A percentile compares a stretch with the other conserved stretches of the same genome.
phyloP scores from a whole-genome alignment of 2,113 vertebrate species.

The Mormyrus iriodes region DNA sequence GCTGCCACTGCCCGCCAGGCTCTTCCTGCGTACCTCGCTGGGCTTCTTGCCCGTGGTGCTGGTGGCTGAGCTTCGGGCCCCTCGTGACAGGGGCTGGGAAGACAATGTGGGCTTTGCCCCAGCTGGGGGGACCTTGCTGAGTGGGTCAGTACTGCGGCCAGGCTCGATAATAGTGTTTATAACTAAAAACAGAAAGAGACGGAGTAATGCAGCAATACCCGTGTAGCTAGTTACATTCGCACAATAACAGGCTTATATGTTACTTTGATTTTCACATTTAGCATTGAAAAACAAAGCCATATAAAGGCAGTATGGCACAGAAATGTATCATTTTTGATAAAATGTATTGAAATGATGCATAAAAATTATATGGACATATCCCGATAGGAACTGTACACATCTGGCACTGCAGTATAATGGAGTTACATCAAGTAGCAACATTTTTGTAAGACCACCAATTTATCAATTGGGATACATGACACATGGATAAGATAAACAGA shows the following conservation, averaged over 20 bases:
- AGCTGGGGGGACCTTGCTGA: neutral
- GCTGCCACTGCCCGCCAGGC: neutral
- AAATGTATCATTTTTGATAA: neutral
- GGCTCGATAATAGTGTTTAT: slow-evolving; percentile 2
- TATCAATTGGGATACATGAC: neutral
- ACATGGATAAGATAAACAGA: neutral
- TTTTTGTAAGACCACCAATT: neutral
- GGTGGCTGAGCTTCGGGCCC: neutral
- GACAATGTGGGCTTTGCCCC: neutral
- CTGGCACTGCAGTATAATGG: neutral
- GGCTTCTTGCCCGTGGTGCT: neutral
- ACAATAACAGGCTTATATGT: neutral
- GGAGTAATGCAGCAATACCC: neutral
- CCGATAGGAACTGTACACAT: neutral
- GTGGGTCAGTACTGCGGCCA: neutral
- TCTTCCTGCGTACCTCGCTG: neutral
- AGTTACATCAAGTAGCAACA: neutral
- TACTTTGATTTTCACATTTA: neutral
- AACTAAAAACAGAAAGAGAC: neutral
- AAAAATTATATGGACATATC: neutral
- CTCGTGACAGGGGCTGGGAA: neutral
- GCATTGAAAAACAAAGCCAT: neutral
- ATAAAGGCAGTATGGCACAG: neutral
- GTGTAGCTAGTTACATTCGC: neutral
- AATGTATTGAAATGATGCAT: neutral